Base-by-base conservation (phyloP, 2,797 vertebrate genomes). In the Gastrophryne carolinensis region DNA sequence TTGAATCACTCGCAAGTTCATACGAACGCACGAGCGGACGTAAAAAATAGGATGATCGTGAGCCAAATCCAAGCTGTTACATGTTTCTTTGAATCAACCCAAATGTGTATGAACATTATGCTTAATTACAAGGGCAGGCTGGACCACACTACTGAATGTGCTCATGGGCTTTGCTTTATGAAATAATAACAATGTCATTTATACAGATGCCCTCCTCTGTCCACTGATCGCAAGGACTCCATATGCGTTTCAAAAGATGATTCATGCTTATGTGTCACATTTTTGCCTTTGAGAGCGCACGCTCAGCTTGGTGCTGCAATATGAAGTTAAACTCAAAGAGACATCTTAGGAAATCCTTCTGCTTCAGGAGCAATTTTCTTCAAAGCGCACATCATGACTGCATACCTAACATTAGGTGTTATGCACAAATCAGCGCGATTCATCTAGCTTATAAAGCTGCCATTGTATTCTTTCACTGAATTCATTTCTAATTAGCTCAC, bases 231-330 rank as follows among this genome's bases (percentile, higher is more conserved):
- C 82, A 75, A 63, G 77, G 23, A 79, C 26, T 80, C 81, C 39
- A 5, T 79, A 75, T 83, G 77, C 60, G 81, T 26, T 73, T 79
- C 79, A 81, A 83, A 79, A 83, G 60, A 50, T 57, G 30, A 73
- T 80, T 78, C 80, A 27, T n/a, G 1, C 80, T 81, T 82, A 49
- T 73, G 77, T 65, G 64, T 73, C 5, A 4, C 37, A 75, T 61
- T 71, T 80, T 73, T 73, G 29, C 27, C 15, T 44, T 30, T 79
- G 75, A 72, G 70, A 41, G 39, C 80, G 44, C 37, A 30, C 57
- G 30, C 72, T 79, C 79, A 32, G 44, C 69, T 65, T 37, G 56
- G 50, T 74, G 70, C 70, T 63, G 72, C 50, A 62, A 78, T 80
- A 44, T 66, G 62, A 72, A 67, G 1, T 75, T 23, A 75, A 74